These are phyloP conservation scores for Heliothis peltigera DNA, from an alignment of 2,888 invertebrate genomes.

Conservation along the genomic window DNA sequence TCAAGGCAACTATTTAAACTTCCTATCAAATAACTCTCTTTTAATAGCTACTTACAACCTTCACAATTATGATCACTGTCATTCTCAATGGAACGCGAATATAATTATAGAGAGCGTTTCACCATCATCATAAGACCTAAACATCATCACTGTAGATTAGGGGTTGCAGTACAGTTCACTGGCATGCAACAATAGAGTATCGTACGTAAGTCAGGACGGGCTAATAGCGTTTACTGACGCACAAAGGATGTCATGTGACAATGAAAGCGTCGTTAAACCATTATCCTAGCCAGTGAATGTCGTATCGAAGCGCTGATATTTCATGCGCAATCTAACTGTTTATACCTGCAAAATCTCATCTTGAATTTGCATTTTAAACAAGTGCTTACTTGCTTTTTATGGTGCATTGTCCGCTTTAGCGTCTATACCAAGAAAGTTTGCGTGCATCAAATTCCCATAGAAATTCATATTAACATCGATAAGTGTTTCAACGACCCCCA, in stretches of 20 bases:
- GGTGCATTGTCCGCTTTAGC: background rate
- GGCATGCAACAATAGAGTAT: constrained; percentile 18
- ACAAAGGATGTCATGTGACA: constrained; percentile 56
- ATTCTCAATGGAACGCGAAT: background rate
- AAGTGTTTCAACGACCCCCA: background rate
- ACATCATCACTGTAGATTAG: constrained; percentile 4
- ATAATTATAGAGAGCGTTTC: background rate
- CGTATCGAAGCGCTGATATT: constrained; percentile 42
- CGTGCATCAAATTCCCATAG: background rate
- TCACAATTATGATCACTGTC: background rate
- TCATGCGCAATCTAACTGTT: constrained; percentile 10
- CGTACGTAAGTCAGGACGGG: constrained; percentile 30
- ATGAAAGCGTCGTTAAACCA: constrained; percentile 47
- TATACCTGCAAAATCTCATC: constrained; percentile 3
- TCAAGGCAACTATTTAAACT: background rate
- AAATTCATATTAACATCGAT: constrained; percentile 25
- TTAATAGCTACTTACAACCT: background rate
- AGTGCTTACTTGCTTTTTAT: background rate
- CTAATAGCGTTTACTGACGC: constrained; percentile 34
- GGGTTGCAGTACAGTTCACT: background rate
- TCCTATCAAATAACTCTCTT: background rate
- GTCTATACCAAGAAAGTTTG: constrained; percentile 4
- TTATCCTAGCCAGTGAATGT: constrained; percentile 43
- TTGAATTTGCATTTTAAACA: background rate
- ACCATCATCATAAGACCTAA: constrained; percentile 11